Conservation (phyloP, 2,113 vertebrate species). For the Mormyrus lacerda region DNA sequence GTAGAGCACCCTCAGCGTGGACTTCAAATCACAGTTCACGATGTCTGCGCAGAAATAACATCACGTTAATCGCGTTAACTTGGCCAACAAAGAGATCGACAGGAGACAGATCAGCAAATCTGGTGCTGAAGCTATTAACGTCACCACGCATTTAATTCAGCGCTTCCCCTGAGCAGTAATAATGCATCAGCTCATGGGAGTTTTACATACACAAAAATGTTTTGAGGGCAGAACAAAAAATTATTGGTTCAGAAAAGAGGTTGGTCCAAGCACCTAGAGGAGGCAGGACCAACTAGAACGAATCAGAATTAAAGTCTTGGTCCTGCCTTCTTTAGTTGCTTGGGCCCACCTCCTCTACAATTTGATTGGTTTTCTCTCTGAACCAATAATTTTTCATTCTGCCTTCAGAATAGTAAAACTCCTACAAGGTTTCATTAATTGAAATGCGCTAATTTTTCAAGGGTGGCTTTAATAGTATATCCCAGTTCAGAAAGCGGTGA, state of each 20-base stretch:
- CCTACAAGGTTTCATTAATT: background rate
- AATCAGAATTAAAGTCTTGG: background rate
- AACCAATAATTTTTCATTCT: background rate
- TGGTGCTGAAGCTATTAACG: background rate
- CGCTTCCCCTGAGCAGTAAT: background rate
- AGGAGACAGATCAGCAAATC: background rate
- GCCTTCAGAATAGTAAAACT: background rate
- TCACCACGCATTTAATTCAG: background rate
- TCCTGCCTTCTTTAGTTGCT: background rate
- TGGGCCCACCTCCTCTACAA: background rate
- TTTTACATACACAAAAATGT: background rate
- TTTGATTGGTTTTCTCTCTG: background rate
- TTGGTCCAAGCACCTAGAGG: background rate
- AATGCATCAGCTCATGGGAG: background rate
- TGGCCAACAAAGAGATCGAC: background rate
- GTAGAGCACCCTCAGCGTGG: constrained; percentile 76
- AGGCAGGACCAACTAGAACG: background rate
- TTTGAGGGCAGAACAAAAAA: background rate
- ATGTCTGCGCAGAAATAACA: constrained; percentile 59
- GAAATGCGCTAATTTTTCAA: background rate
- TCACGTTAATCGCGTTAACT: background rate
- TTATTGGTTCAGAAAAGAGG: background rate
- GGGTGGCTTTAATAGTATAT: background rate
- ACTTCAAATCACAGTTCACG: constrained; percentile 83
- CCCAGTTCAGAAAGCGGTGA: background rate